phyloP scores from a whole-genome alignment of 1,140 invertebrate species.

The Camponotus vicinus region DNA sequence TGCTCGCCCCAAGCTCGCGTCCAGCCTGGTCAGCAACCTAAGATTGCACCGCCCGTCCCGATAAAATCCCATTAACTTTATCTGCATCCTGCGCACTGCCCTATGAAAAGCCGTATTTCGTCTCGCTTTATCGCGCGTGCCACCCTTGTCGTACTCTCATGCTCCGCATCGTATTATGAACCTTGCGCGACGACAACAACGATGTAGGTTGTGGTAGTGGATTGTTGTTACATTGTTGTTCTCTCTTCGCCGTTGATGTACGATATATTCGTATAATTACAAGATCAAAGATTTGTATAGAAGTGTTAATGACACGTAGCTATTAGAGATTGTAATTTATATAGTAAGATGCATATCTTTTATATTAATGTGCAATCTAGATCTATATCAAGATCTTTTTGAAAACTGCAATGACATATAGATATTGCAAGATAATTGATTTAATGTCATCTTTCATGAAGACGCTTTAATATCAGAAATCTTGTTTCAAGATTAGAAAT shows the following conservation, averaged over 20 bases:
- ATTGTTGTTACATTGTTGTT: constrained; percentile 12
- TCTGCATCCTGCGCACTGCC: constrained; percentile 70
- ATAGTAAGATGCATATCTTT: constrained; percentile 18
- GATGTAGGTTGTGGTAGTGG: background rate
- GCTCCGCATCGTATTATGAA: constrained; percentile 50
- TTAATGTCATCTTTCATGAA: background rate
- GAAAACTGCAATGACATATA: background rate
- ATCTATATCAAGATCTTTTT: background rate
- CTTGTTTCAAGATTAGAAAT: constrained; percentile 15
- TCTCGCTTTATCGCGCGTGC: constrained; percentile 56
- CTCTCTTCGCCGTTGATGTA: constrained; percentile 20
- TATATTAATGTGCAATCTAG: background rate
- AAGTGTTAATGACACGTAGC: constrained; percentile 42
- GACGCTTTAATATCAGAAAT: background rate
- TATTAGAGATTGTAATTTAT: constrained; percentile 37
- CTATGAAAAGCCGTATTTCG: constrained; percentile 57
- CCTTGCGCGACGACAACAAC: constrained; percentile 16
- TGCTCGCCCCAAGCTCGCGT: constrained; percentile 47
- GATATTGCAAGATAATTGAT: background rate
- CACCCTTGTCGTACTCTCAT: constrained; percentile 32
- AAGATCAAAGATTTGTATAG: constrained; percentile 42
- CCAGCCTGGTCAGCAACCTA: constrained; percentile 72
- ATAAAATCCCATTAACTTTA: constrained; percentile 80
- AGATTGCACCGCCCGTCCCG: constrained; percentile 68
- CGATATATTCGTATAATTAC: constrained; percentile 49